These are phyloP conservation scores for Euspilapteryx auroguttella DNA, from an alignment of 2,888 invertebrate species.

Conservation along the genomic window DNA sequence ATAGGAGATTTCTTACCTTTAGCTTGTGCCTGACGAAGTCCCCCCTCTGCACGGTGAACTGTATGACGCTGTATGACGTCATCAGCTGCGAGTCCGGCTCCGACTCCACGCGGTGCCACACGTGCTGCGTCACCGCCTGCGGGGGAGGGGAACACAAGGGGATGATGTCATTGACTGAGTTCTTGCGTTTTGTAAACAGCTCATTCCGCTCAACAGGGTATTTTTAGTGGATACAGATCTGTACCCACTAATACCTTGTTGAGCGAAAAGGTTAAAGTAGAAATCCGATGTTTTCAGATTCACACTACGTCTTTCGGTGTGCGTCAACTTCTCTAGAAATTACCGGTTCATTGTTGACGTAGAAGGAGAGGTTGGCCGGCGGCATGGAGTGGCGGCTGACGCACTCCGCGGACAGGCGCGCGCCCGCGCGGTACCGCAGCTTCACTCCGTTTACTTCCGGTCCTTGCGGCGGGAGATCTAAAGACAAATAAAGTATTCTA, in stretches of 20 bases:
- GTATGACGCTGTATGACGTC: constrained; percentile 46
- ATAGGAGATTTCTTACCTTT: too few species aligned
- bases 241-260: too few species aligned
- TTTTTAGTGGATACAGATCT: too few species aligned
- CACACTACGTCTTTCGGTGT: too few species aligned
- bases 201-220: background rate
- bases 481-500: too few species aligned
- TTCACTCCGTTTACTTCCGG: constrained; percentile 34
- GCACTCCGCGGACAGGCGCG: constrained; percentile 40
- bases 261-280: too few species aligned
- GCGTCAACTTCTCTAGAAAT: too few species aligned
- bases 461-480: constrained; percentile 30
- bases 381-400: constrained; percentile 33
- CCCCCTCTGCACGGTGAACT: constrained; percentile 42
- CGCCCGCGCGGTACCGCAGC: constrained; percentile 29
- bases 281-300: too few species aligned
- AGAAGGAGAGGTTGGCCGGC: constrained; percentile 42
- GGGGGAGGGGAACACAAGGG: background rate
- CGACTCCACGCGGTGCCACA: constrained; percentile 41
- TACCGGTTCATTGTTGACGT: constrained; percentile 40
- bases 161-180: too few species aligned
- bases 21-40: constrained; percentile 40
- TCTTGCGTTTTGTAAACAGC: too few species aligned
- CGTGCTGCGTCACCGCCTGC: constrained; percentile 41
- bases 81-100: constrained; percentile 29